Percentiles rank a stretch among this genome's conserved stretches.
phyloP scores from a whole-genome alignment of 2,797 vertebrate species.

The Bucorvus abyssinicus region DNA sequence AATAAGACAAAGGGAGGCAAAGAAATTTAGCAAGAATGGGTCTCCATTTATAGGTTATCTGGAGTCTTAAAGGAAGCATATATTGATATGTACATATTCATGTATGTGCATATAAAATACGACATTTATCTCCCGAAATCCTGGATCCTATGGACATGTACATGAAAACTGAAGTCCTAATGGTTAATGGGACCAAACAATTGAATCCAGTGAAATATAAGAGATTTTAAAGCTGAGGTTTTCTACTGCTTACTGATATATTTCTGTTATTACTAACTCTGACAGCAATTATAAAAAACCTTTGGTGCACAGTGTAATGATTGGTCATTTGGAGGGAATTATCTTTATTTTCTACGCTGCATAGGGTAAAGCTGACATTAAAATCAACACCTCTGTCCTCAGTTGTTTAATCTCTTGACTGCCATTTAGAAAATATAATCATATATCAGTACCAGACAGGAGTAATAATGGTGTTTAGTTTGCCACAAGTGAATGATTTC shows the following conservation, averaged over 20 bases:
- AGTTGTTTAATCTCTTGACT: neutral
- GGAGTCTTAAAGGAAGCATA: neutral
- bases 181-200: neutral
- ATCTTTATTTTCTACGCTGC: slow-evolving; percentile 25
- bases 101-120: neutral
- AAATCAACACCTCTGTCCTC: slow-evolving; percentile 11
- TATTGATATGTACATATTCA: neutral
- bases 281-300: neutral
- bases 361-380: neutral
- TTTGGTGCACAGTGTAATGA: neutral
- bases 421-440: neutral
- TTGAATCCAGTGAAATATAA: neutral
- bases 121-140: neutral
- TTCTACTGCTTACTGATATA: neutral
- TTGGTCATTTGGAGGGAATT: neutral
- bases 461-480: neutral
- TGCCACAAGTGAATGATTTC: neutral
- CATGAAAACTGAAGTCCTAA: neutral
- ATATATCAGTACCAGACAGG: neutral
- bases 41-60: neutral
- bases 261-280: neutral
- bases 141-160: neutral
- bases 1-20: neutral
- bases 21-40: neutral
- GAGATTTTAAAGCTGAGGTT: neutral